Evolutionary conservation across 2,797 vertebrate species (phyloP).

Genomic region (Smutsia gigantea): DNA sequence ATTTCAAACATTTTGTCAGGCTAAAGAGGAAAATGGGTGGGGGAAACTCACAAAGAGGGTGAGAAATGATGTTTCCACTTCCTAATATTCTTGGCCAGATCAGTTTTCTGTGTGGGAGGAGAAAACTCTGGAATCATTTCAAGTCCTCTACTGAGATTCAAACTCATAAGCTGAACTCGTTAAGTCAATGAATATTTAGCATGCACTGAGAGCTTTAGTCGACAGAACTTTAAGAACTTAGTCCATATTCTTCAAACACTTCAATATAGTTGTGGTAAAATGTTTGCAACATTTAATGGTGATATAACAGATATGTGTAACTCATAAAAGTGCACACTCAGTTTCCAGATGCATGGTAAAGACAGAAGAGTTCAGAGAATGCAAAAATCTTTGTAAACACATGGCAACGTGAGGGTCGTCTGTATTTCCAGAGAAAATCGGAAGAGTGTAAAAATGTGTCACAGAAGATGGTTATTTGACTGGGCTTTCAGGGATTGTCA

Average conservation of each 20-base stretch:
- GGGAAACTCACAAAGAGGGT: conserved; percentile 66
- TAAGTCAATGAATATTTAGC: conserved; percentile 59
- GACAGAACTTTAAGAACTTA: not conserved
- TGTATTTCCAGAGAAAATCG: not conserved
- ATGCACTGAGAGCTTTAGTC: conserved; percentile 4
- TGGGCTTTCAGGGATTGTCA: not conserved
- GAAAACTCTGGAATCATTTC: conserved; percentile 67
- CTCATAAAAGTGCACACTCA: not conserved
- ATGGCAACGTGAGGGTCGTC: not conserved
- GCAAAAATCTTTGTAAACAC: not conserved
- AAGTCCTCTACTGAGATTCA: conserved; percentile 58
- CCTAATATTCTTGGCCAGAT: conserved; percentile 77
- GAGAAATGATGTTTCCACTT: conserved; percentile 80
- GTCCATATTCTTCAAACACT: not conserved
- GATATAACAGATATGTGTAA: not conserved
- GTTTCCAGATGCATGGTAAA: not conserved
- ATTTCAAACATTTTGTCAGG: conserved; percentile 67
- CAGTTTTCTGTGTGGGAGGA: conserved; percentile 61
- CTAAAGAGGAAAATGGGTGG: conserved; percentile 73
- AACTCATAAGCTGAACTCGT: conserved; percentile 18
- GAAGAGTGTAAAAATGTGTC: not conserved
- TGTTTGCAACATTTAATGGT: not conserved
- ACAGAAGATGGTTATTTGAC: not conserved
- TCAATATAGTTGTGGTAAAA: not conserved
- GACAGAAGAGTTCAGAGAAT: not conserved